A percentile compares a stretch with the other conserved stretches of the same genome.
These are phyloP conservation scores for Morpho deidamia DNA, from an alignment of 2,888 invertebrate genomes.

Conservation along the genomic window DNA sequence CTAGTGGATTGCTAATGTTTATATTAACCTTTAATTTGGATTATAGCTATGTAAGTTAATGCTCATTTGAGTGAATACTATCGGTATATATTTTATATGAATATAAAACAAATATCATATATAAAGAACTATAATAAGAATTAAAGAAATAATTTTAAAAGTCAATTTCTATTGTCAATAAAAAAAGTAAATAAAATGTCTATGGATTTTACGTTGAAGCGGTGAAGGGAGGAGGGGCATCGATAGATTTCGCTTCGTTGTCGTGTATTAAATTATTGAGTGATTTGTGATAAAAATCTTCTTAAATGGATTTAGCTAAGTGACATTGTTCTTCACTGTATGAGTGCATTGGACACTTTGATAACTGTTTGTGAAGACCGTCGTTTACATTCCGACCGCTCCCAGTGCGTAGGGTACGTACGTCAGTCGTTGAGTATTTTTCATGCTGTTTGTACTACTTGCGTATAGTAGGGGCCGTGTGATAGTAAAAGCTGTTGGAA, in stretches of 20 bases:
- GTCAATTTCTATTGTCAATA: background rate
- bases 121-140: too few relatives aligned
- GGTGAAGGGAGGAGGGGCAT: constrained; percentile 69
- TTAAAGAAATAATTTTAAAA: too few relatives aligned
- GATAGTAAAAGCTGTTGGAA: constrained; percentile 77
- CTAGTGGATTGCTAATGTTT: too few relatives aligned
- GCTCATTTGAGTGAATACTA: too few relatives aligned
- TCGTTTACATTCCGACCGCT: constrained; percentile 70
- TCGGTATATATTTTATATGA: too few relatives aligned
- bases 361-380: constrained; percentile 38
- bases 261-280: constrained; percentile 60
- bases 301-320: constrained; percentile 50
- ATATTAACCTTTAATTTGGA: too few relatives aligned
- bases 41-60: too few relatives aligned
- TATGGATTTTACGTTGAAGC: constrained; percentile 67
- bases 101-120: too few relatives aligned
- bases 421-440: constrained; percentile 71
- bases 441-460: constrained; percentile 74
- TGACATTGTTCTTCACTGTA: constrained; percentile 51
- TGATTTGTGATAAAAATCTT: constrained; percentile 55
- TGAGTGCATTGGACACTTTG: constrained; percentile 39
- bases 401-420: constrained; percentile 70
- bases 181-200: constrained; percentile 32
- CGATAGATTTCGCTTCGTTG: constrained; percentile 67
- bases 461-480: constrained; percentile 60